phyloP scores from a whole-genome alignment of 2,888 invertebrate genomes.

The Odontocolon sp. region DNA sequence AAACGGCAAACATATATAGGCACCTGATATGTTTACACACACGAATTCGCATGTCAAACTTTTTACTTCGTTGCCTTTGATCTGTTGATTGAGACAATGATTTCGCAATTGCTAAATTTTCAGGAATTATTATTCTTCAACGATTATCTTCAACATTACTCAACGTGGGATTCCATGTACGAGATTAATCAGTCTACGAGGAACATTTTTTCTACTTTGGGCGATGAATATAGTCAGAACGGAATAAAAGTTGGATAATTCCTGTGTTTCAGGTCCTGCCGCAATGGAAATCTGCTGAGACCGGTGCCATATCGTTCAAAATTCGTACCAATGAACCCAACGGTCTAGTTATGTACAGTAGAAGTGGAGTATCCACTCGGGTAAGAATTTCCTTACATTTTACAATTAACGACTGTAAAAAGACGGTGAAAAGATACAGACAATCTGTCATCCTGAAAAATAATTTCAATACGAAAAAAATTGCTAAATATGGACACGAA shows the following conservation, averaged over 20 bases:
- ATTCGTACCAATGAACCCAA: constrained; percentile 97
- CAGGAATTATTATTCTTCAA: too few relatives aligned
- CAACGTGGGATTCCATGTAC: not conserved
- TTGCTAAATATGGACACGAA: too few relatives aligned
- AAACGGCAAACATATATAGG: too few relatives aligned
- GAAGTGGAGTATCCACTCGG: constrained; percentile 83
- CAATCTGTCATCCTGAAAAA: too few relatives aligned
- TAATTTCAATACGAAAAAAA: too few relatives aligned
- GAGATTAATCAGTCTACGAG: not conserved
- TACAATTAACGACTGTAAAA: not conserved
- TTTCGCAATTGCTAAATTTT: too few relatives aligned
- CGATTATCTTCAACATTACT: not conserved
- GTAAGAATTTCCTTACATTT: constrained; percentile 65
- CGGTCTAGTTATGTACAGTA: constrained; percentile 96
- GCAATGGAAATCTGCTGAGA: constrained; percentile 94
- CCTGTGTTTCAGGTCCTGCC: constrained; percentile 88
- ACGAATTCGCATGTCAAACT: too few relatives aligned
- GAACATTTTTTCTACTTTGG: not conserved
- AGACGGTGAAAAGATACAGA: not conserved
- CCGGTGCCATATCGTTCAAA: constrained; percentile 95
- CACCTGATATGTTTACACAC: too few relatives aligned
- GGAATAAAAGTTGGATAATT: constrained; percentile 40
- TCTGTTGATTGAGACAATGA: too few relatives aligned
- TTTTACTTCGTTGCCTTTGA: too few relatives aligned
- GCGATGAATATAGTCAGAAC: not conserved